phyloP scores from a whole-genome alignment of 2,113 vertebrate species.

The Heliornis fulica region DNA sequence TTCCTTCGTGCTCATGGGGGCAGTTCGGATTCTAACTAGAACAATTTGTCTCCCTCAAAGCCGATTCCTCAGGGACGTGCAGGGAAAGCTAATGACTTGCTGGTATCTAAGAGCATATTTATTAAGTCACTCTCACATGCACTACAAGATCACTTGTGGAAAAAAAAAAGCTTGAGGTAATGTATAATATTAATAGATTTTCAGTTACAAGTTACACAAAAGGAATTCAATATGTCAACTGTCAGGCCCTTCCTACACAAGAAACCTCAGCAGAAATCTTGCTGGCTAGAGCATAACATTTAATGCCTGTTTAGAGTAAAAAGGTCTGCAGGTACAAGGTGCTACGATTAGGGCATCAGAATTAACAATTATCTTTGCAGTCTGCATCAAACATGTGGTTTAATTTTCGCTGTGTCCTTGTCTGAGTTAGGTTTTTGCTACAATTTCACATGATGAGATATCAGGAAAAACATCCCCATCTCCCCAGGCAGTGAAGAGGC shows the following conservation, averaged over 20 bases:
- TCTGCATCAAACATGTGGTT: not conserved
- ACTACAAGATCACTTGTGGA: not conserved
- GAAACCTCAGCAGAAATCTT: not conserved
- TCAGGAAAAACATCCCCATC: not conserved
- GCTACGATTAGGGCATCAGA: not conserved
- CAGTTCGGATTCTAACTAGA: not conserved
- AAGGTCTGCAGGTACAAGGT: not conserved
- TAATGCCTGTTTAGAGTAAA: not conserved
- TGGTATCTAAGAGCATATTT: not conserved
- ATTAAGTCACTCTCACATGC: not conserved
- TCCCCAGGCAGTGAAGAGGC: not conserved
- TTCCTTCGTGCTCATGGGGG: not conserved
- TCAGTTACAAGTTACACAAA: not conserved
- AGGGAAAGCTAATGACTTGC: not conserved
- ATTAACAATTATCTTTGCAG: not conserved
- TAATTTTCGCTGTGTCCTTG: not conserved
- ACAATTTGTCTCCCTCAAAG: not conserved
- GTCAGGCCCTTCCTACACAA: not conserved
- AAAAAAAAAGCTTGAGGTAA: not conserved
- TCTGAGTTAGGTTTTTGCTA: constrained; percentile 12
- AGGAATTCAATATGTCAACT: not conserved
- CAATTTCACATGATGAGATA: not conserved
- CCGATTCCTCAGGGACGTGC: not conserved
- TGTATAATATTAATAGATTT: not conserved
- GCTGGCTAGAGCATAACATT: not conserved